These are phyloP conservation scores for Patella caerulea DNA, from an alignment of 2,888 invertebrate species.

Conservation along the genomic window DNA sequence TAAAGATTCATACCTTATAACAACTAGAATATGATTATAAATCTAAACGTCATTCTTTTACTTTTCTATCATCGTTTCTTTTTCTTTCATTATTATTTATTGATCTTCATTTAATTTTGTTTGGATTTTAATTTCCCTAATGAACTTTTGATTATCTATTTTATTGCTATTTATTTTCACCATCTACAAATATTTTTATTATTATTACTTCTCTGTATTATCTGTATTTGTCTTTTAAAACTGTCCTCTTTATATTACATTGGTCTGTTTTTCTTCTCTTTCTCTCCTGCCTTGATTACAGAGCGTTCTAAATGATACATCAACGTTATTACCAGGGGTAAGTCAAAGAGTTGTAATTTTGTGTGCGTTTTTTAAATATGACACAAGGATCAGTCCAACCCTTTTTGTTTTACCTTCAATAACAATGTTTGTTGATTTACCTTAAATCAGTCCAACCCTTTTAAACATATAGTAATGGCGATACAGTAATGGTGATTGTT, in stretches of 20 bases:
- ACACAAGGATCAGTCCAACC: too few relatives aligned
- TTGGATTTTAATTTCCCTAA: background rate
- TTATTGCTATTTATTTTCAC: constrained; percentile 1
- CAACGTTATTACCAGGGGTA: background rate
- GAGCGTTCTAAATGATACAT: constrained; percentile 22
- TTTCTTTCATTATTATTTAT: background rate
- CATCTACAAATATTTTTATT: background rate
- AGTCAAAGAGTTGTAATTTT: background rate
- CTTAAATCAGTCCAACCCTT: too few relatives aligned
- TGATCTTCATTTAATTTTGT: background rate
- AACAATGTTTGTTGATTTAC: too few relatives aligned
- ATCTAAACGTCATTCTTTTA: too few relatives aligned
- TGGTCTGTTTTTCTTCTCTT: constrained; percentile 3
- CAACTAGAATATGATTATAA: too few relatives aligned
- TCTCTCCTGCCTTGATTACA: constrained; percentile 16
- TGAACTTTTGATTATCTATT: background rate
- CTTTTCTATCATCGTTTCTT: background rate
- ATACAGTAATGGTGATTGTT: too few relatives aligned
- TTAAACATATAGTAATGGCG: too few relatives aligned
- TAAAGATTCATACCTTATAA: too few relatives aligned
- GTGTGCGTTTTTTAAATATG: too few relatives aligned
- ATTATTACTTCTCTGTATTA: background rate
- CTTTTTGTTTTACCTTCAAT: too few relatives aligned
- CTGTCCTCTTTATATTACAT: background rate
- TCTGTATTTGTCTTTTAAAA: background rate